phyloP scores from a whole-genome alignment of 1,140 invertebrate genomes.

The Propsilocerus akamusi region DNA sequence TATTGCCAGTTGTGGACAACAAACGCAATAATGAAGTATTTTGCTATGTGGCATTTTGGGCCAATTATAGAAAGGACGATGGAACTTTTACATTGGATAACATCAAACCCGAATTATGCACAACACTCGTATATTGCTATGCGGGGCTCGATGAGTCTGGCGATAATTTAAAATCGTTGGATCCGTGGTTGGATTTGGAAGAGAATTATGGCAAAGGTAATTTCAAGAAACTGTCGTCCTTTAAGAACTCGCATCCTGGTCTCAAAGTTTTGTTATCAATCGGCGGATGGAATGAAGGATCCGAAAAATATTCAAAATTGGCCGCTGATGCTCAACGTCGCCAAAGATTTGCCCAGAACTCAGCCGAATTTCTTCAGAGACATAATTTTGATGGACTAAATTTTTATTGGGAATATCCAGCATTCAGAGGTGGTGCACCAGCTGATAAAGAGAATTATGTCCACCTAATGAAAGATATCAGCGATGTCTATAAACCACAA shows the following conservation, averaged over 20 bases:
- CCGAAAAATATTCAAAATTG: slow-evolving; percentile 39
- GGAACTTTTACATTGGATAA: not conserved
- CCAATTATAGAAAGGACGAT: not conserved
- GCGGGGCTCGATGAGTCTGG: not conserved
- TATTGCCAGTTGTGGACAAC: not conserved
- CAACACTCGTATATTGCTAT: not conserved
- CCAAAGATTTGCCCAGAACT: slow-evolving; percentile 31
- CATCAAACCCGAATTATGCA: not conserved
- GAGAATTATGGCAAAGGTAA: slow-evolving; percentile 34
- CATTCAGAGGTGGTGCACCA: slow-evolving; percentile 30
- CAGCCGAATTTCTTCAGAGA: slow-evolving; percentile 31
- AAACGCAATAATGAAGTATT: not conserved
- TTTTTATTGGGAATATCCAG: slow-evolving; percentile 49
- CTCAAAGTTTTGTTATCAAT: slow-evolving; percentile 42
- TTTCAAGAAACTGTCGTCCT: slow-evolving; percentile 31
- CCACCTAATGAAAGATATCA: slow-evolving; percentile 36
- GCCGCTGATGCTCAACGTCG: slow-evolving; percentile 25
- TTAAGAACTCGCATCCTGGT: slow-evolving; percentile 32
- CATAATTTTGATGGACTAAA: slow-evolving; percentile 47
- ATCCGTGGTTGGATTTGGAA: slow-evolving; percentile 35
- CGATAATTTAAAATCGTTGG: slow-evolving; percentile 12
- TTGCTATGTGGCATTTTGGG: not conserved
- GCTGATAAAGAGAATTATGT: slow-evolving; percentile 44
- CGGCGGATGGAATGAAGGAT: slow-evolving; percentile 55
- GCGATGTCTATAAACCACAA: slow-evolving; percentile 27